Percentiles rank a stretch among this genome's conserved stretches.
phyloP scores from a whole-genome alignment of 1,140 invertebrate genomes.

The Leptinotarsa defecta region DNA sequence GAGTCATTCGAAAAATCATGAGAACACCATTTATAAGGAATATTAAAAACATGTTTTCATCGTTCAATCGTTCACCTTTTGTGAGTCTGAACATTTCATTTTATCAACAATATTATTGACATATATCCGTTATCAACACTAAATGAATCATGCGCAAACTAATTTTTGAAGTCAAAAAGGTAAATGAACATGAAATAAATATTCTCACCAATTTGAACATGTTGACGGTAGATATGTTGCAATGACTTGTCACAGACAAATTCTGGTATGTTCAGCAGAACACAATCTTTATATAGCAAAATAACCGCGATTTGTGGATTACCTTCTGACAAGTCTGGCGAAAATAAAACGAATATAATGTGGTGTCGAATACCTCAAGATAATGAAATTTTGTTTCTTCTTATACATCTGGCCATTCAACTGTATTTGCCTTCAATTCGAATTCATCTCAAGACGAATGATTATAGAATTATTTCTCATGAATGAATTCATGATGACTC shows the following conservation, averaged over 20 bases:
- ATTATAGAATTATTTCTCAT: too few relatives aligned
- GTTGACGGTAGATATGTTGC: constrained; percentile 19
- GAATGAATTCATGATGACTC: too few relatives aligned
- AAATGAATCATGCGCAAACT: too few relatives aligned
- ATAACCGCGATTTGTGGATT: not conserved
- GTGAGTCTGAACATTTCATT: too few relatives aligned
- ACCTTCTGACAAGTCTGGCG: constrained; percentile 5
- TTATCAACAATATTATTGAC: too few relatives aligned
- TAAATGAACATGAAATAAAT: not conserved
- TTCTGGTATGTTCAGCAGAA: not conserved
- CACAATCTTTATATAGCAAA: constrained; percentile 7
- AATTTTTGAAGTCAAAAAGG: too few relatives aligned
- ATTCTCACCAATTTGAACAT: constrained; percentile 33
- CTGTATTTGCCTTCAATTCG: not conserved
- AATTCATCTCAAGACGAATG: not conserved
- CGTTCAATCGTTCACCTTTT: too few relatives aligned
- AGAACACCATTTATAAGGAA: too few relatives aligned
- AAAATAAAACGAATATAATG: constrained; percentile 3
- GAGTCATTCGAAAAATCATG: too few relatives aligned
- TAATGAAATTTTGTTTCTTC: not conserved
- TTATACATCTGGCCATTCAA: not conserved
- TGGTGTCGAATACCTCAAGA: not conserved
- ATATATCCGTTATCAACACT: too few relatives aligned
- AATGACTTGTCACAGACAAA: constrained; percentile 20
- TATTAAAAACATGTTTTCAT: too few relatives aligned